Percentiles rank a stretch among this genome's conserved stretches.
These are phyloP conservation scores for Hippocampus zosterae DNA, from an alignment of 2,113 vertebrate species.

Conservation along the genomic window DNA sequence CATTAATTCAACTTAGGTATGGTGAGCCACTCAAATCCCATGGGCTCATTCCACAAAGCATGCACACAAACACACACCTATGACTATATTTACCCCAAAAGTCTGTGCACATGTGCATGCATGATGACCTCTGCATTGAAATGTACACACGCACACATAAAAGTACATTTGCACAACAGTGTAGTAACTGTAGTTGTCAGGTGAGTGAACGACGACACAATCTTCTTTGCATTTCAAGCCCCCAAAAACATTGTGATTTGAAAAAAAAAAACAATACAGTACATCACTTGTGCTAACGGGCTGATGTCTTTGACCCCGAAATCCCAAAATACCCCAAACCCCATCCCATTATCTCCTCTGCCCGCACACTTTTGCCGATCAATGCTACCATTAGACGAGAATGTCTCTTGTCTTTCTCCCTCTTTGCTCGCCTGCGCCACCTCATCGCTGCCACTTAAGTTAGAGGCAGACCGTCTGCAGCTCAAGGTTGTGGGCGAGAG, in stretches of 20 bases:
- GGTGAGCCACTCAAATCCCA: slow-evolving; percentile 32
- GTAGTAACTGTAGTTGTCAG: neutral
- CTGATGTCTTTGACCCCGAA: slow-evolving; percentile 30
- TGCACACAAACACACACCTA: slow-evolving; percentile 8
- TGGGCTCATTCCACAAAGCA: slow-evolving; percentile 13
- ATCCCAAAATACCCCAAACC: slow-evolving; percentile 47
- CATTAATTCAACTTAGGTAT: slow-evolving; percentile 60
- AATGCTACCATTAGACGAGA: slow-evolving; percentile 45
- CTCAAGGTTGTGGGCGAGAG: slow-evolving; percentile 48
- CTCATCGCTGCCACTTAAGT: slow-evolving; percentile 43
- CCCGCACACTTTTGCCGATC: slow-evolving; percentile 51
- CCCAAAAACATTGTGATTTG: neutral
- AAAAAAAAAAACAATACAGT: neutral
- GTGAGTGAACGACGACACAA: too few species aligned
- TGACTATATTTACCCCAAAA: slow-evolving; percentile 16
- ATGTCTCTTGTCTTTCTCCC: slow-evolving; percentile 20
- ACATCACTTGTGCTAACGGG: neutral
- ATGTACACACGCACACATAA: neutral
- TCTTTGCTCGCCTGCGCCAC: slow-evolving; percentile 44
- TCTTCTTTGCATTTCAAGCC: neutral
- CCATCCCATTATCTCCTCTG: slow-evolving; percentile 47
- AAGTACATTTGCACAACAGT: neutral
- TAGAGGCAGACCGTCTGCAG: slow-evolving; percentile 44
- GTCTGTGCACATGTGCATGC: slow-evolving; percentile 26
- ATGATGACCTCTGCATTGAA: slow-evolving; percentile 30